Conservation (phyloP, 2,888 invertebrate species). For the Chalcosyrphus nemorum region DNA sequence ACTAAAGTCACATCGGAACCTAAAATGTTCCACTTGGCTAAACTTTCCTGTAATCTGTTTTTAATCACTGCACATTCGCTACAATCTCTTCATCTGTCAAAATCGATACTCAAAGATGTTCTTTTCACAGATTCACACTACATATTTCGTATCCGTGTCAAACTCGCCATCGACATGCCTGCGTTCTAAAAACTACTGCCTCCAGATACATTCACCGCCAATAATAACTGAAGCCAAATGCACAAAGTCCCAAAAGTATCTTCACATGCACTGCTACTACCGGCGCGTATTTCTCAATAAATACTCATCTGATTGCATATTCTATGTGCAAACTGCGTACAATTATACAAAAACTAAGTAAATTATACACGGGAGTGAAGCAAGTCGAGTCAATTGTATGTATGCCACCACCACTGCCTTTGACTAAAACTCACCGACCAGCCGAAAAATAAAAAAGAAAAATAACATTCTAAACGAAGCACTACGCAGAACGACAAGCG, state of each 20-base stretch:
- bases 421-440: slow-evolving; percentile 40
- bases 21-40: too few relatives aligned
- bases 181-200: slow-evolving; percentile 13
- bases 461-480: slow-evolving; percentile 49
- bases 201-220: slow-evolving; percentile 48
- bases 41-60: too few relatives aligned
- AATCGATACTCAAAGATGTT: background rate
- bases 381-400: slow-evolving; percentile 57
- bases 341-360: slow-evolving; percentile 40
- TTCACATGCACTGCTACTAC: slow-evolving; percentile 23
- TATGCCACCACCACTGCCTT: slow-evolving; percentile 52
- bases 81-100: background rate
- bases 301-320: slow-evolving; percentile 60
- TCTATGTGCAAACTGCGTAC: slow-evolving; percentile 49
- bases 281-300: slow-evolving; percentile 31
- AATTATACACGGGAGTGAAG: slow-evolving; percentile 25
- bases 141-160: background rate
- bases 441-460: slow-evolving; percentile 17
- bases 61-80: too few relatives aligned
- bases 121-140: background rate
- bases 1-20: too few relatives aligned
- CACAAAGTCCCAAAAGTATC: slow-evolving; percentile 32
- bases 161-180: background rate
- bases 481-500: slow-evolving; percentile 45
- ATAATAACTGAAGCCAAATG: slow-evolving; percentile 51